A percentile compares a stretch with the other conserved stretches of the same genome.
Conservation (phyloP, 2,888 invertebrate genomes). For the Cacoxenus indagator region DNA sequence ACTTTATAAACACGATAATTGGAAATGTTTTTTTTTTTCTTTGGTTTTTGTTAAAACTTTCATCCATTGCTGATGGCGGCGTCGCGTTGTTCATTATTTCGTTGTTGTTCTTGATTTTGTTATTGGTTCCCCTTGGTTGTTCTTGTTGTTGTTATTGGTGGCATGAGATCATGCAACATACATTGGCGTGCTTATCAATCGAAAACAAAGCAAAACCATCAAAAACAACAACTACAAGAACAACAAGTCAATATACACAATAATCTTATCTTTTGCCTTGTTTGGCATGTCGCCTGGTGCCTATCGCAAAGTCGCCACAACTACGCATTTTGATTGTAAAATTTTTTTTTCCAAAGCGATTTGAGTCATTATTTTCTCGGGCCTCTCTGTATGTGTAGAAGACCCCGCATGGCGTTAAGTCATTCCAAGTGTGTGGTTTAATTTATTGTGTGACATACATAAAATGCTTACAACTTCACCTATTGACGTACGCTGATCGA, state of each 20-base stretch:
- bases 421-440: no score
- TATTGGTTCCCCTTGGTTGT: no score
- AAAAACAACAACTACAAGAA: neutral
- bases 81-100: neutral
- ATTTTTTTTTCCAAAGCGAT: neutral
- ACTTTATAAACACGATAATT: slow-evolving; percentile 1
- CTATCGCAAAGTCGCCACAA: neutral
- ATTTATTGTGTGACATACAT: no score
- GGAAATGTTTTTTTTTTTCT: neutral
- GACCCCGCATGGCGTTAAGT: no score
- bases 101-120: neutral
- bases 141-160: neutral
- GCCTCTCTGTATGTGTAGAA: no score
- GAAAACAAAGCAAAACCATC: no score
- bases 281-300: neutral
- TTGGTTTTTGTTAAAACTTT: neutral
- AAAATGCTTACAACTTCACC: no score
- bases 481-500: no score
- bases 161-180: slow-evolving; percentile 9
- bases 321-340: neutral
- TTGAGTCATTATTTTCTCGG: neutral
- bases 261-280: slow-evolving; percentile 10
- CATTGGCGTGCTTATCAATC: neutral
- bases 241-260: neutral
- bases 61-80: neutral